phyloP scores from a whole-genome alignment of 2,113 vertebrate genomes.

The Perognathus longimembris region DNA sequence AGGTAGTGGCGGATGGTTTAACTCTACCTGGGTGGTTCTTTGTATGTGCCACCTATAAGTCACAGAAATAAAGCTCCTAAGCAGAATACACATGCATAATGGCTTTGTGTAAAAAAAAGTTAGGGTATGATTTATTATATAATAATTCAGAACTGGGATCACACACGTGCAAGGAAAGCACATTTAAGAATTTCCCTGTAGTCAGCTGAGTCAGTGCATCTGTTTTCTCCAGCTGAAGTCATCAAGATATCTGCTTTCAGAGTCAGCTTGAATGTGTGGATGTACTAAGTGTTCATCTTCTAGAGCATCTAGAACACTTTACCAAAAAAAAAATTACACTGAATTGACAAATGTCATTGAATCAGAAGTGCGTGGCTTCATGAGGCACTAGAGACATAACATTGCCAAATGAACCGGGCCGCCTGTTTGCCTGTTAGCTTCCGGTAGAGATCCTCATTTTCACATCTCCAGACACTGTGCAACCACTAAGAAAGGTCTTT shows the following conservation, averaged over 20 bases:
- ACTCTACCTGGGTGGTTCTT: neutral
- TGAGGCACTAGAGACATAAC: neutral
- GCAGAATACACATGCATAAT: neutral
- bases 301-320: slow-evolving; percentile 51
- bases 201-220: neutral
- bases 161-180: neutral
- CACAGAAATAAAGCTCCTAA: slow-evolving; percentile 10
- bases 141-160: neutral
- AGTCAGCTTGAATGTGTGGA: slow-evolving; percentile 29
- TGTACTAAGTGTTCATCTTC: neutral
- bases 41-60: neutral
- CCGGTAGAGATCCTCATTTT: neutral
- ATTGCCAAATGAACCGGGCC: neutral
- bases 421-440: neutral
- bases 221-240: slow-evolving; percentile 17
- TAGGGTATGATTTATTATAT: neutral
- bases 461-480: no score
- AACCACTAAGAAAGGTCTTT: no score
- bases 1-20: neutral
- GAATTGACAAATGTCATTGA: slow-evolving; percentile 50
- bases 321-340: slow-evolving; percentile 56
- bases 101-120: neutral
- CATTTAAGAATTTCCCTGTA: neutral
- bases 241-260: slow-evolving; percentile 40
- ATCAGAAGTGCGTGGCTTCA: neutral